These are phyloP conservation scores for Danaus plexippus DNA, from an alignment of 1,140 invertebrate genomes.

Conservation along the genomic window DNA sequence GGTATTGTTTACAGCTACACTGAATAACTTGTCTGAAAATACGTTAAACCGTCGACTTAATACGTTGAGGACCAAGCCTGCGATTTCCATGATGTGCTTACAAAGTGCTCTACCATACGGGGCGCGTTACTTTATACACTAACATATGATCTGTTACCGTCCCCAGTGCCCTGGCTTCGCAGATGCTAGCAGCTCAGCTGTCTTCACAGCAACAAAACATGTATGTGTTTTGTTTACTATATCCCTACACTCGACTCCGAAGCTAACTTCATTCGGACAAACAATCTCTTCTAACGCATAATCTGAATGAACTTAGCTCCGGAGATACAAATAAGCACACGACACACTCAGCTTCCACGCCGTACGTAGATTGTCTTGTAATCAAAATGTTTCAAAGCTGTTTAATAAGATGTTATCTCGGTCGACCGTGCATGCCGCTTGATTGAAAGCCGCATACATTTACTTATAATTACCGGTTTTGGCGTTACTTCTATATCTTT, in stretches of 20 bases:
- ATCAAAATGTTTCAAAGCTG: slow-evolving; percentile 70
- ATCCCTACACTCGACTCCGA: slow-evolving; percentile 41
- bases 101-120: slow-evolving; percentile 15
- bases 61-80: slow-evolving; percentile 36
- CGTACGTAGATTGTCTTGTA: slow-evolving; percentile 63
- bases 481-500: slow-evolving; percentile 64
- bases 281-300: slow-evolving; percentile 2
- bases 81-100: slow-evolving; percentile 37
- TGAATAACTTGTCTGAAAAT: slow-evolving; percentile 4
- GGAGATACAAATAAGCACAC: slow-evolving; percentile 63
- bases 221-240: slow-evolving; percentile 80
- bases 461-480: slow-evolving; percentile 66
- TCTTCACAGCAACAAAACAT: slow-evolving; percentile 91
- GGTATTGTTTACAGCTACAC: slow-evolving; percentile 12
- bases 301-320: slow-evolving; percentile 35
- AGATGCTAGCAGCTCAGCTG: slow-evolving; percentile 93
- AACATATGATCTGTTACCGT: slow-evolving; percentile 71
- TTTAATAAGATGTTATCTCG: slow-evolving; percentile 65
- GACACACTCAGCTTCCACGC: slow-evolving; percentile 41
- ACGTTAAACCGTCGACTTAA: not conserved
- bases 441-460: slow-evolving; percentile 63
- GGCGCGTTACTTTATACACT: slow-evolving; percentile 28
- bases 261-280: slow-evolving; percentile 39
- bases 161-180: slow-evolving; percentile 95
- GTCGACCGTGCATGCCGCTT: slow-evolving; percentile 60